Evolutionary conservation across 2,888 invertebrate species (phyloP).

Genomic region (Odontocolon sp.): DNA sequence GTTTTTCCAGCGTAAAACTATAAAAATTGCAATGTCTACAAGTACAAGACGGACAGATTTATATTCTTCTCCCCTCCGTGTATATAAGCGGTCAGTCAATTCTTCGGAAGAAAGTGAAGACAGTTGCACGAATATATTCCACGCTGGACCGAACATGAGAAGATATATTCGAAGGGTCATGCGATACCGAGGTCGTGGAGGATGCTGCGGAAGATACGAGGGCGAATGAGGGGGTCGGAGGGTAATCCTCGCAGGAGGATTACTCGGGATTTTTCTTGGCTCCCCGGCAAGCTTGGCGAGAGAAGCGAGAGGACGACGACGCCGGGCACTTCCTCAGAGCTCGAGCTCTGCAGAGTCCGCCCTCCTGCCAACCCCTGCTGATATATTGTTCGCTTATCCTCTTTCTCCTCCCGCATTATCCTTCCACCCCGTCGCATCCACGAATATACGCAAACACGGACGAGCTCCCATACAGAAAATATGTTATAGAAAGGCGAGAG

Average conservation of each 20-base stretch:
- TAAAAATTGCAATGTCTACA: too few relatives aligned
- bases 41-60: too few relatives aligned
- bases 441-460: constrained; percentile 27
- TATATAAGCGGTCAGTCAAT: neutral
- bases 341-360: constrained; percentile 58
- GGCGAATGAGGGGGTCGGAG: constrained; percentile 60
- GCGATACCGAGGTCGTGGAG: constrained; percentile 42
- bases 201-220: constrained; percentile 37
- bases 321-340: constrained; percentile 70
- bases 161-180: constrained; percentile 49
- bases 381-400: constrained; percentile 74
- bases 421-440: constrained; percentile 34
- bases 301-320: constrained; percentile 60
- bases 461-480: constrained; percentile 26
- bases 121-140: neutral
- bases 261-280: constrained; percentile 76
- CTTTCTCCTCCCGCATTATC: constrained; percentile 57
- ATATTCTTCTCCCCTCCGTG: too few relatives aligned
- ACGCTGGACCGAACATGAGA: constrained; percentile 2
- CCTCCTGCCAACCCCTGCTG: constrained; percentile 72
- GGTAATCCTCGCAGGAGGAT: constrained; percentile 78
- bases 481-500: neutral
- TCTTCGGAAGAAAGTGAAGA: neutral
- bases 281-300: constrained; percentile 46
- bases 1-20: too few relatives aligned